These are phyloP conservation scores for Euura lappo DNA, from an alignment of 1,140 invertebrate genomes.

Conservation along the genomic window DNA sequence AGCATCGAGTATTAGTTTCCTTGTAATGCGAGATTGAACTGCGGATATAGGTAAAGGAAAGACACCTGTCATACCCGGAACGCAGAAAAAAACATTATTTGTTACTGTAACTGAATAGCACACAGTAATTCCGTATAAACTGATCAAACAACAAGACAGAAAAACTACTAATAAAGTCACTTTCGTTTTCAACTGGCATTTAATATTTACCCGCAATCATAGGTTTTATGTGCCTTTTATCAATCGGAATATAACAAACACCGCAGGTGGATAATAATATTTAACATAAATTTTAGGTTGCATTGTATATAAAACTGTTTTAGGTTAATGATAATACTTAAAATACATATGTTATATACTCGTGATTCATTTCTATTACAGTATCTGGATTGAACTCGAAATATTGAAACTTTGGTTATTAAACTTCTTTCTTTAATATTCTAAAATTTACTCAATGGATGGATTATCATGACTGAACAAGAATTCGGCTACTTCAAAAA, in stretches of 20 bases:
- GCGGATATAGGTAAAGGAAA: not conserved
- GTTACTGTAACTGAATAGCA: conserved; percentile 37
- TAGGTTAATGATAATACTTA: not conserved
- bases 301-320: not conserved
- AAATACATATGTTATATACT: too few species aligned
- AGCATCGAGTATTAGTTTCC: not conserved
- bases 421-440: too few species aligned
- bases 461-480: too few species aligned
- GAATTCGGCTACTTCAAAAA: too few species aligned
- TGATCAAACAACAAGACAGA: conserved; percentile 36
- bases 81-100: conserved; percentile 26
- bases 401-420: too few species aligned
- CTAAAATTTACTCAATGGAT: too few species aligned
- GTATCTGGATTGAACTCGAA: too few species aligned
- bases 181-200: not conserved
- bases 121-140: conserved; percentile 39
- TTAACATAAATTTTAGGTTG: not conserved
- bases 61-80: not conserved
- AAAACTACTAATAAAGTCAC: conserved; percentile 15
- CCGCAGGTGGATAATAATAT: not conserved
- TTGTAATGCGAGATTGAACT: not conserved
- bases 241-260: not conserved
- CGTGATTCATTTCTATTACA: not conserved
- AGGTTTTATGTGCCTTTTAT: not conserved
- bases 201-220: not conserved